Conservation (phyloP, 92 coral and sea anemone genomes). For the Porites evermanni region DNA sequence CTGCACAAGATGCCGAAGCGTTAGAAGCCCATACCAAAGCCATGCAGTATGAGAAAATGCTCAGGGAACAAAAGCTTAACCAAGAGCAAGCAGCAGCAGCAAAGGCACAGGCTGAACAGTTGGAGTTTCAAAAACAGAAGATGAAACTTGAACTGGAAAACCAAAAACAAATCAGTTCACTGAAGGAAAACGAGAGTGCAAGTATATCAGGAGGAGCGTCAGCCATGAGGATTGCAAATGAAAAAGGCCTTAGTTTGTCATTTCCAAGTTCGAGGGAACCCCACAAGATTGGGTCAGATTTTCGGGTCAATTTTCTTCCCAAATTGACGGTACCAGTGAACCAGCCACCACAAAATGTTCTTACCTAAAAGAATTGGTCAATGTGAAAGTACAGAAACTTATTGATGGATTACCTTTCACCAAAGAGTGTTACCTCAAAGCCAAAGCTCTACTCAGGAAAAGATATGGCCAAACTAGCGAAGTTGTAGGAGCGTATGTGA, state of each 20-base stretch:
- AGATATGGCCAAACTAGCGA: slow-evolving; percentile 62
- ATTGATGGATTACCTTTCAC: slow-evolving; percentile 77
- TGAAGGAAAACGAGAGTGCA: too few relatives aligned
- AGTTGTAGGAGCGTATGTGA: slow-evolving; percentile 62
- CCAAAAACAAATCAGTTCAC: too few relatives aligned
- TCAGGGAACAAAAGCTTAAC: too few relatives aligned
- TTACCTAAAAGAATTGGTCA: slow-evolving; percentile 67
- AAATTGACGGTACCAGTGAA: slow-evolving; percentile 47
- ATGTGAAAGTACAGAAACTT: slow-evolving; percentile 50
- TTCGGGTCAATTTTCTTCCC: slow-evolving; percentile 56
- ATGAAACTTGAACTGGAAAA: slow-evolving; percentile 27
- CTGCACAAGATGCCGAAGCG: too few relatives aligned
- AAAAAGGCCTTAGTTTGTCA: too few relatives aligned
- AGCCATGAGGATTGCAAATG: too few relatives aligned
- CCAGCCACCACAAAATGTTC: slow-evolving; percentile 60
- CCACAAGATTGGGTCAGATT: slow-evolving; percentile 58
- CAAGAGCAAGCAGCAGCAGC: background rate
- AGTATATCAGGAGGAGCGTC: too few relatives aligned
- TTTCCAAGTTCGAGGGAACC: slow-evolving; percentile 29
- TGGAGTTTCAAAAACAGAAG: background rate
- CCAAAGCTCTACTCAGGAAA: slow-evolving; percentile 29
- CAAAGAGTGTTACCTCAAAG: slow-evolving; percentile 56
- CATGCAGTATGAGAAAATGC: too few relatives aligned
- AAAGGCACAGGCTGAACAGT: background rate
- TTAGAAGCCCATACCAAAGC: too few relatives aligned